These are phyloP conservation scores for Gymnarchus niloticus DNA, from an alignment of 2,113 vertebrate genomes.

Conservation along the genomic window DNA sequence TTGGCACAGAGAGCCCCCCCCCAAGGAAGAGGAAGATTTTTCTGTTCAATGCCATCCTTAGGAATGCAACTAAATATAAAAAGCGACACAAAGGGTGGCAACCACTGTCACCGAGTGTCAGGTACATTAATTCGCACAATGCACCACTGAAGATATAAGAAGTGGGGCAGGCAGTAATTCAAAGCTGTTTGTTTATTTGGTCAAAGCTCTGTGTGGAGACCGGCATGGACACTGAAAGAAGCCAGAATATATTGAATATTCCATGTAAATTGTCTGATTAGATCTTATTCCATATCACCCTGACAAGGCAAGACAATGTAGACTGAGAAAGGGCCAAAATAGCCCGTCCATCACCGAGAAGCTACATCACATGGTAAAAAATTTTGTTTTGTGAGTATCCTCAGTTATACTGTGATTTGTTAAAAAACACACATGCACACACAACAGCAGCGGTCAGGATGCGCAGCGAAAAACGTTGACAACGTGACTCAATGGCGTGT, in stretches of 20 bases:
- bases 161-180: slow-evolving; percentile 81
- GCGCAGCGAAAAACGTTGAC: background rate
- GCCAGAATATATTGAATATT: slow-evolving; percentile 75
- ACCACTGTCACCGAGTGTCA: slow-evolving; percentile 90
- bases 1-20: slow-evolving; percentile 73
- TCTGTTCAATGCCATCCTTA: slow-evolving; percentile 37
- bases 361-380: background rate
- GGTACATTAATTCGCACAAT: slow-evolving; percentile 97
- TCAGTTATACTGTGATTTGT: background rate
- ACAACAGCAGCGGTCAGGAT: background rate
- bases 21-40: slow-evolving; percentile 64
- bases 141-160: slow-evolving; percentile 88
- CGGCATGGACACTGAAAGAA: slow-evolving; percentile 78
- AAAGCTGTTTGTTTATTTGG: slow-evolving; percentile 86
- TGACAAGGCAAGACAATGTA: background rate
- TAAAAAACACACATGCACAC: background rate
- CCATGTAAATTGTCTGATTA: slow-evolving; percentile 80
- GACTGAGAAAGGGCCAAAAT: background rate
- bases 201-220: slow-evolving; percentile 76
- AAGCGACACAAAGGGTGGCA: slow-evolving; percentile 80
- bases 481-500: background rate
- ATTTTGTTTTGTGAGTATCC: background rate
- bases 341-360: background rate
- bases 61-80: slow-evolving; percentile 78
- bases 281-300: slow-evolving; percentile 31